A percentile compares a stretch with the other conserved stretches of the same genome.
These are phyloP conservation scores for Hyla sarda DNA, from an alignment of 2,113 vertebrate species.

Conservation along the genomic window DNA sequence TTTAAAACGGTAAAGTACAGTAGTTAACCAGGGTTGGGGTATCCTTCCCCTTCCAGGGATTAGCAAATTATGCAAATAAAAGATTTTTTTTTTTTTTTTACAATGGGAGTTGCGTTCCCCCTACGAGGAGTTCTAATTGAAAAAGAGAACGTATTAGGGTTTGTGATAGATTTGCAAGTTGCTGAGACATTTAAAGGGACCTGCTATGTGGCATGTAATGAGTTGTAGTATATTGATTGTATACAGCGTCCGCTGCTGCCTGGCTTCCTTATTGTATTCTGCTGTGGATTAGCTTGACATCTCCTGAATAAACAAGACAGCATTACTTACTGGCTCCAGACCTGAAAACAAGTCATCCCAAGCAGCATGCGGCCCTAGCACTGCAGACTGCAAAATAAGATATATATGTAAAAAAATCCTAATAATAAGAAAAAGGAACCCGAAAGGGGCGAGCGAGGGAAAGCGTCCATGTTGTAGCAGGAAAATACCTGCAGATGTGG, in stretches of 20 bases:
- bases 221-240: conserved; percentile 13
- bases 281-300: conserved; percentile 49
- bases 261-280: conserved; percentile 6
- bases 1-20: conserved; percentile 17
- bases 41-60: neutral
- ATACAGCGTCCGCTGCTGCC: neutral
- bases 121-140: neutral
- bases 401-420: no score
- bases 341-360: conserved; percentile 9
- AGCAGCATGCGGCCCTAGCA: conserved; percentile 3
- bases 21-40: conserved; percentile 9
- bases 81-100: neutral
- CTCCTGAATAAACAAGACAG: conserved; percentile 48
- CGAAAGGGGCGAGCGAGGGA: neutral
- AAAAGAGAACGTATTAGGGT: neutral
- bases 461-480: conserved; percentile 54
- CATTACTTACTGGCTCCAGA: neutral
- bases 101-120: conserved; percentile 12
- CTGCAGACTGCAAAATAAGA: neutral
- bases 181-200: conserved; percentile 3
- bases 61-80: conserved; percentile 38
- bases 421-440: neutral
- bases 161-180: conserved; percentile 6
- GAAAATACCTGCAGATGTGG: conserved; percentile 56
- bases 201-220: neutral